These are phyloP conservation scores for Rhea americana DNA, from an alignment of 2,113 vertebrate genomes.

Conservation along the genomic window DNA sequence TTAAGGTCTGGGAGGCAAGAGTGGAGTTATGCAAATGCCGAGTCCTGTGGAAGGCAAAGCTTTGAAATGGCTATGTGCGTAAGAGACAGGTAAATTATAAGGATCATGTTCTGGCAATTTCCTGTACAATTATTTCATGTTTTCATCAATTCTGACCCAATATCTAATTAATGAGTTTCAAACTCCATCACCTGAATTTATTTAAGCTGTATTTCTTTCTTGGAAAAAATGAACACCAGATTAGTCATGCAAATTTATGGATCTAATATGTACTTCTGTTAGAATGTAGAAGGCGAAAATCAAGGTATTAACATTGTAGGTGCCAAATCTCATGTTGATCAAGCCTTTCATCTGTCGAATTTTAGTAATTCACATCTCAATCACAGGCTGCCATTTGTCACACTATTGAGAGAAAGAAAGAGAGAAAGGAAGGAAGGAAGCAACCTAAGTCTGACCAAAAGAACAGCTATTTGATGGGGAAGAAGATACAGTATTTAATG, in stretches of 20 bases:
- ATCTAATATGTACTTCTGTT: not conserved
- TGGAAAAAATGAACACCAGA: not conserved
- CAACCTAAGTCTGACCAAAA: not conserved
- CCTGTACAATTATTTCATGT: not conserved
- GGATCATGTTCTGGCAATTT: not conserved
- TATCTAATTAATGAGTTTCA: conserved; percentile 9
- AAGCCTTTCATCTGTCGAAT: not conserved
- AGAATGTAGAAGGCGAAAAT: not conserved
- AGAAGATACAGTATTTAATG: not conserved
- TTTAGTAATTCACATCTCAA: conserved; percentile 12
- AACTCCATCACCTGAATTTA: not conserved
- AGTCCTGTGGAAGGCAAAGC: not conserved
- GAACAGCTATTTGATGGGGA: not conserved
- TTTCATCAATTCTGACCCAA: not conserved
- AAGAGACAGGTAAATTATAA: not conserved
- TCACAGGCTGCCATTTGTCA: conserved; percentile 11
- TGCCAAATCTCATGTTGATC: conserved; percentile 2
- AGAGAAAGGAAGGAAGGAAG: too few species aligned
- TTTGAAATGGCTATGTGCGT: not conserved
- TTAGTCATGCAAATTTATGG: not conserved
- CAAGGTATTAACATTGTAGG: not conserved
- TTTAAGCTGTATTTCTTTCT: not conserved
- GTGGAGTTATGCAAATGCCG: not conserved
- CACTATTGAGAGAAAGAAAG: not conserved
- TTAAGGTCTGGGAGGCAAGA: not conserved